Base-by-base conservation (phyloP, 2,113 vertebrate species). In the Pardalotus punctatus region DNA sequence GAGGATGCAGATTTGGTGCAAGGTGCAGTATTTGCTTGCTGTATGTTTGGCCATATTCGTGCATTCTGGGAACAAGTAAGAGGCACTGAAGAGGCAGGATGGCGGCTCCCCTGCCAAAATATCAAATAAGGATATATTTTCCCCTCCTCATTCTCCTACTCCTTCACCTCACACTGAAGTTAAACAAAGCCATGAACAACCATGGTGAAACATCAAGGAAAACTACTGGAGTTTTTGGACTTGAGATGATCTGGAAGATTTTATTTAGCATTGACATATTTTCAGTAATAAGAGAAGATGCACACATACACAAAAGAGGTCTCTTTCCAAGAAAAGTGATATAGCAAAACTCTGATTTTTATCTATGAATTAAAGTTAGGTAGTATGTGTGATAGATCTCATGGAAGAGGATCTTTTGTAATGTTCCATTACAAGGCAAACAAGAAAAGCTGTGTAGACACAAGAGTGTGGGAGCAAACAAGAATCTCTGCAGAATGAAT, bases 381-480 rank as follows among this genome's bases (percentile, higher is more conserved):
- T 36, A 38, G 33, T 15, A 4, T 2, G 0, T 16, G 20, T 35
- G 38, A 7, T 13, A 43, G 31, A 11, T 29, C 21, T 72, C 50
- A 54, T 1, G 6, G 53, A 53, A 54, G 18, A 74, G 14, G 8
- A 56, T 54, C 11, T 48, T 31, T 28, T 12, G 40, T 36, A 45
- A 14, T 2, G 2, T 9, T 70, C 29, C 14, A 13, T 27, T 28
- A 33, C 5, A 22, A 29, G 15, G 6, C 10, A 83, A 87, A 40
- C 5, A 65, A 66, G 36, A 61, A 70, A 71, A 71, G 11, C 45
- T 72, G 35, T 42, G 53, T 23, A 38, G 47, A 29, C 16, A 17
- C 0, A 0, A 64, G 31, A 71, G 14, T 1, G 1, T 43, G 56
- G 45, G 36, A 86, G 50, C 20, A 45, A 71, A 42, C 14, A 71